Evolutionary conservation across 2,888 invertebrate genomes (phyloP).

Genomic region (Pterostichus madidus): DNA sequence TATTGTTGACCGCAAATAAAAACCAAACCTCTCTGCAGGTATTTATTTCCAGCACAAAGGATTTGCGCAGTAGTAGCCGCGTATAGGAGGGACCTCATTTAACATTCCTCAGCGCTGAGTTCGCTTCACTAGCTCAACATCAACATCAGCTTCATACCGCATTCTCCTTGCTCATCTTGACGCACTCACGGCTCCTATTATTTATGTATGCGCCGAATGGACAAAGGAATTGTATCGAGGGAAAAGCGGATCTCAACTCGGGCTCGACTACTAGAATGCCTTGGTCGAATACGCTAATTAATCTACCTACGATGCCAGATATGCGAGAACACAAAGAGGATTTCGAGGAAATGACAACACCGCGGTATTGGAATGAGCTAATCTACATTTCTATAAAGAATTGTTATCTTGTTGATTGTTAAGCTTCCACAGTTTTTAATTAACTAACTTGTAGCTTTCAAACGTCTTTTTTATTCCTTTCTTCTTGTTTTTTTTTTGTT

Average conservation of each 20-base stretch:
- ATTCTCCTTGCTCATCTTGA: slow-evolving; percentile 46
- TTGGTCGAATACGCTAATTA: slow-evolving; percentile 54
- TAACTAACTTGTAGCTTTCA: too few relatives aligned
- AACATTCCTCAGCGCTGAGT: slow-evolving; percentile 21
- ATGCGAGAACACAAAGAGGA: not conserved
- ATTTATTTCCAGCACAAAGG: too few relatives aligned
- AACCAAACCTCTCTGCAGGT: too few relatives aligned
- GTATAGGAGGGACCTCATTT: slow-evolving; percentile 15
- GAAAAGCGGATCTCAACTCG: slow-evolving; percentile 41
- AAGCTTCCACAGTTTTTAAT: too few relatives aligned
- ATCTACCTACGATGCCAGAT: slow-evolving; percentile 40
- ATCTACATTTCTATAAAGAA: too few relatives aligned
- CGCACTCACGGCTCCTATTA: slow-evolving; percentile 38
- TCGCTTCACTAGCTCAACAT: slow-evolving; percentile 38
- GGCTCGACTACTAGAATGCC: not conserved
- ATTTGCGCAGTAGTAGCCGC: not conserved
- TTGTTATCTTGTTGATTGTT: too few relatives aligned
- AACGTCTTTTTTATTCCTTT: too few relatives aligned
- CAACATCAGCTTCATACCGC: slow-evolving; percentile 37
- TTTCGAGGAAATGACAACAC: not conserved
- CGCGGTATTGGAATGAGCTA: not conserved
- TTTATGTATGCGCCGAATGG: slow-evolving; percentile 50
- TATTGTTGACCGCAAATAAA: too few relatives aligned
- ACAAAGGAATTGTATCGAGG: slow-evolving; percentile 49
- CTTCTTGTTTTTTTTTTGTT: too few relatives aligned